Conservation (phyloP, 2,888 invertebrate genomes). For the Glyphotaelius pellucidus region DNA sequence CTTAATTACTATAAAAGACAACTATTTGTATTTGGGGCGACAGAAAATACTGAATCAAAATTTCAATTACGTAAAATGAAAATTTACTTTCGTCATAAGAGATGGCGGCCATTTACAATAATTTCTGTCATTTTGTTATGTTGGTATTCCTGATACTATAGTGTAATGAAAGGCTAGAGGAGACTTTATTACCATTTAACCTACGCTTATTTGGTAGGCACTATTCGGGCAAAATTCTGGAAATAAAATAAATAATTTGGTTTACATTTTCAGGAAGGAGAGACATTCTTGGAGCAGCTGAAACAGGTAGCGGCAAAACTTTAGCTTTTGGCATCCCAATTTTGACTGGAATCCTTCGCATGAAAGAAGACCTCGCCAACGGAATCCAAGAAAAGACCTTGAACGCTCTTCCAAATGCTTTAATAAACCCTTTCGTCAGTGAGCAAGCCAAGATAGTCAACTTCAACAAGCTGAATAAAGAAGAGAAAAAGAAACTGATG, state of each 20-base stretch:
- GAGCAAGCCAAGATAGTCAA: slow-evolving; percentile 58
- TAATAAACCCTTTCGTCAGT: slow-evolving; percentile 37
- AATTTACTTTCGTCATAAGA: too few species aligned
- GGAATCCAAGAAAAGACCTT: slow-evolving; percentile 68
- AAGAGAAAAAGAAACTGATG: slow-evolving; percentile 68
- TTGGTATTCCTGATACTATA: too few species aligned
- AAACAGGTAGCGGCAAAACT: slow-evolving; percentile 99
- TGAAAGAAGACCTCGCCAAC: slow-evolving; percentile 76
- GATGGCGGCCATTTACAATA: too few species aligned
- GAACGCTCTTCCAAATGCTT: slow-evolving; percentile 67
- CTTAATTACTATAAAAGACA: too few species aligned
- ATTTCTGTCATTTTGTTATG: too few species aligned
- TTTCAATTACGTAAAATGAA: too few species aligned
- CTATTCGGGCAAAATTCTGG: too few species aligned
- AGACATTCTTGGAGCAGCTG: slow-evolving; percentile 98
- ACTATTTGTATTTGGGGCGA: too few species aligned
- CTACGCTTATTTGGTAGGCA: too few species aligned
- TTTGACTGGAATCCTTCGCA: slow-evolving; percentile 87
- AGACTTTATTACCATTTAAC: too few species aligned
- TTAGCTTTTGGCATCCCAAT: slow-evolving; percentile 98
- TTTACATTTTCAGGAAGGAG: slow-evolving; percentile 77
- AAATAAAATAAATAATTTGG: neutral
- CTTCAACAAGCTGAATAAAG: slow-evolving; percentile 72
- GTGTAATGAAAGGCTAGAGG: too few species aligned
- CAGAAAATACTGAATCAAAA: too few species aligned